Evolutionary conservation across 1,140 invertebrate species (phyloP), one percentile per base, ranked within the genome.

Genomic region (Bombus polaris): DNA sequence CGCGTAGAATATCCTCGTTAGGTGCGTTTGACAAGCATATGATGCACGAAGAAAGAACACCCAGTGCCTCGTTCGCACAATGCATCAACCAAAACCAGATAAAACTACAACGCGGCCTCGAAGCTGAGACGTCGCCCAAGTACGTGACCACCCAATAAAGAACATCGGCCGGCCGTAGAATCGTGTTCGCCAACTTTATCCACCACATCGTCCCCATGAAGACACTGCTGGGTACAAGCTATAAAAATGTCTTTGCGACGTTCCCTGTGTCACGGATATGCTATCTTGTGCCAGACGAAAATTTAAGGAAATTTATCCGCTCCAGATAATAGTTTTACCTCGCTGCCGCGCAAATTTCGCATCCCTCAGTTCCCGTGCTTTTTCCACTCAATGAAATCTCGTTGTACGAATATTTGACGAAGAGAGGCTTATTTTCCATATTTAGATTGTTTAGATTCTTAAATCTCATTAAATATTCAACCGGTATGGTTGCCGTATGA

Each of bases 101-200:
- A 86, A 80, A 83, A 81, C 88, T 79, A 35, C 75, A 57, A 83
- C 72, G 73, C 77, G n/a, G 73, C 65, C 74, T 74, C 79, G 86
- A 89, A 88, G 83, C 83, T 68, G 47, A 47, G 47, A 47, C 83
- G 81, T 86, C 87, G 79, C 44, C 84, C 71, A 89, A 81, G 83
- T 89, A 89, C 87, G 79, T 85, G 87, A 86, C 87, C 87, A 47
- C 74, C 83, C 74, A 89, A 86, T 89, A 89, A 89, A 89, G 87
- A 88, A 88, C 88, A 82, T 86, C 83, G 74, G 18, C 70, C 39
- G 76, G 83, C 65, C 85, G 83, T 86, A 78, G 79, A 71, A 86
- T 80, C 70, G 83, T 74, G 70, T 86, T 82, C 79, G 59, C 78
- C 53, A 86, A 86, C 87, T 88, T 89, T 78, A 72, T 85, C 77